Conservation (phyloP, 2,888 invertebrate species). For the Tanytarsus gracilentus region DNA sequence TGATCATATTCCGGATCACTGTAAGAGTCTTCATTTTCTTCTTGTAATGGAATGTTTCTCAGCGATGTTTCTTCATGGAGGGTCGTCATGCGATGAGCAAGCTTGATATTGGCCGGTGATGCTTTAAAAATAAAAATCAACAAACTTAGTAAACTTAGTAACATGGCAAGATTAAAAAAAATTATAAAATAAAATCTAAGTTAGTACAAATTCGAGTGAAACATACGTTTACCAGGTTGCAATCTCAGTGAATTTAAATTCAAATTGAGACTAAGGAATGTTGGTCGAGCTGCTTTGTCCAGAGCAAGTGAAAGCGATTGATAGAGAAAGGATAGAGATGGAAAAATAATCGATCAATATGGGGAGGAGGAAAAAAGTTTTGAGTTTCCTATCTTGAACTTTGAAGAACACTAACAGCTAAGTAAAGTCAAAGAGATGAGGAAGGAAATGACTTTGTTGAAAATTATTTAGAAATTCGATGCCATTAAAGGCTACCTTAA, state of each 20-base stretch:
- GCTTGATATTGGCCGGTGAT: slow-evolving; percentile 75
- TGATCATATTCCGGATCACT: slow-evolving; percentile 45
- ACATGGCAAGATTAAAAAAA: not conserved
- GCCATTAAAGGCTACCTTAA: no score
- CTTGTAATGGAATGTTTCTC: slow-evolving; percentile 44
- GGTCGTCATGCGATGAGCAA: slow-evolving; percentile 84
- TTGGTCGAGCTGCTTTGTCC: slow-evolving; percentile 81
- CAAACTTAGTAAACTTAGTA: slow-evolving; percentile 11
- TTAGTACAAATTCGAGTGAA: slow-evolving; percentile 32
- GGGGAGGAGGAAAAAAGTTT: no score
- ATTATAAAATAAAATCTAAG: slow-evolving; percentile 23
- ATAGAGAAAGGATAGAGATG: not conserved
- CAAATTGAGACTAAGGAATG: slow-evolving; percentile 95
- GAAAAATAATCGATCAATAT: no score
- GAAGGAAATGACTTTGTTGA: no score
- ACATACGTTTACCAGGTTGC: slow-evolving; percentile 80
- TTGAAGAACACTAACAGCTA: no score
- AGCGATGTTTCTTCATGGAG: slow-evolving; percentile 71
- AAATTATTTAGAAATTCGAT: no score
- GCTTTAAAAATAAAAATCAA: slow-evolving; percentile 46
- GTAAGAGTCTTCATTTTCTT: slow-evolving; percentile 41
- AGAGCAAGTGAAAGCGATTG: not conserved
- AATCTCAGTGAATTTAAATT: slow-evolving; percentile 85
- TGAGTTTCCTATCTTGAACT: no score
- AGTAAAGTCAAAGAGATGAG: no score